Evolutionary conservation across 1,140 invertebrate species (phyloP).

Genomic region (Archivesica marissinica): DNA sequence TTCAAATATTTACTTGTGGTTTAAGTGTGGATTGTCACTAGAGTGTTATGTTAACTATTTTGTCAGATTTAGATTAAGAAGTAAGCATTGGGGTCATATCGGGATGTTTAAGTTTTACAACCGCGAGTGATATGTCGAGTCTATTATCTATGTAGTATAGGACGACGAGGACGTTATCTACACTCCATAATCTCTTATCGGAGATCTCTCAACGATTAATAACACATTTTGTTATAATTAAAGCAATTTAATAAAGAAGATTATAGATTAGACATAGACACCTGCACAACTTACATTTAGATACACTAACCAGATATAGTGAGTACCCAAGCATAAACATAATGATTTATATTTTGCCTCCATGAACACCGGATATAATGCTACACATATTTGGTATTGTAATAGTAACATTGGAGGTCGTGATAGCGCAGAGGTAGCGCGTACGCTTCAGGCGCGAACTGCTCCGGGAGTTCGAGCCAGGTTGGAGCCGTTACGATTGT

Average conservation of each 20-base stretch:
- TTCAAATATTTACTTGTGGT: constrained; percentile 37
- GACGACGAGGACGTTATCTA: not conserved
- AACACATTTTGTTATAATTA: not conserved
- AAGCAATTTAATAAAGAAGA: not conserved
- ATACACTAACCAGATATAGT: too few relatives aligned
- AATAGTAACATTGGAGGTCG: too few relatives aligned
- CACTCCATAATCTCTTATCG: constrained; percentile 6
- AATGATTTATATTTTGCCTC: too few relatives aligned
- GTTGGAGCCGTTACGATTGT: too few relatives aligned
- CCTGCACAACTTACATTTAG: constrained; percentile 1
- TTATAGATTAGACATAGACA: not conserved
- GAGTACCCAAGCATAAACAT: too few relatives aligned
- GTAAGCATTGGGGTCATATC: not conserved
- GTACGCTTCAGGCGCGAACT: too few relatives aligned
- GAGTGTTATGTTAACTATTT: not conserved
- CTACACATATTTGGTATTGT: too few relatives aligned
- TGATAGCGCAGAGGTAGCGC: too few relatives aligned
- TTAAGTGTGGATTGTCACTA: constrained; percentile 5
- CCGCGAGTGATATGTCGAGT: not conserved
- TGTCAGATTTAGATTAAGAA: constrained; percentile 32
- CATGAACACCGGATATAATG: too few relatives aligned
- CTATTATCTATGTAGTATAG: not conserved
- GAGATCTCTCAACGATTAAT: not conserved
- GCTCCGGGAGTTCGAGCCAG: too few relatives aligned
- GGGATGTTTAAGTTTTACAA: not conserved